Evolutionary conservation across 1,140 invertebrate species (phyloP).

Genomic region (Zophobas atratus): DNA sequence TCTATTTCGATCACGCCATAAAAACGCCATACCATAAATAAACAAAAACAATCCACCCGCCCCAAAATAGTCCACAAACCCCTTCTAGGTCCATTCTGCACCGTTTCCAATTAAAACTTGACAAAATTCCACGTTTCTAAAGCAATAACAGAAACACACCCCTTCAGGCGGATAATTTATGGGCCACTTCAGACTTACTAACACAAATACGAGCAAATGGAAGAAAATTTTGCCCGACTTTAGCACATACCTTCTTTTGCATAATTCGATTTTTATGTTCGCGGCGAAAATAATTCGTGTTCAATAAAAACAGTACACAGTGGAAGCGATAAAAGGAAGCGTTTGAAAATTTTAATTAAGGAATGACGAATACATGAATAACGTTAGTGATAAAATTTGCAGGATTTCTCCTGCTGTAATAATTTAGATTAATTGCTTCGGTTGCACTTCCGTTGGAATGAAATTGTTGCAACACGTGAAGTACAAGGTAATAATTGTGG

Average conservation of each 20-base stretch:
- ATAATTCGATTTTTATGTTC: constrained; percentile 34
- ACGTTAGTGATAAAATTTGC: background rate
- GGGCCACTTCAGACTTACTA: constrained; percentile 14
- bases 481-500: background rate
- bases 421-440: background rate
- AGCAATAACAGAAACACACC: constrained; percentile 11
- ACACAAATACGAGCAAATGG: background rate
- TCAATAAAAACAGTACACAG: too few species aligned
- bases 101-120: background rate
- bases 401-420: too few species aligned
- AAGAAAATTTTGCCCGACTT: background rate
- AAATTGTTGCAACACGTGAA: background rate
- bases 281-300: constrained; percentile 3
- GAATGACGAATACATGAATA: background rate
- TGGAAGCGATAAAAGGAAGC: background rate
- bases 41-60: too few species aligned
- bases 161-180: constrained; percentile 19
- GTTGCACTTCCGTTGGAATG: background rate
- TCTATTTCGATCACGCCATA: too few species aligned
- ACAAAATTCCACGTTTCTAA: background rate
- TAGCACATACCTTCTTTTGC: constrained; percentile 5
- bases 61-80: too few species aligned
- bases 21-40: too few species aligned
- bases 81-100: too few species aligned
- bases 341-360: background rate